A percentile compares a stretch with the other conserved stretches of the same genome.
Evolutionary conservation across 2,888 invertebrate species (phyloP).

Genomic region (Diaphora mendica): DNA sequence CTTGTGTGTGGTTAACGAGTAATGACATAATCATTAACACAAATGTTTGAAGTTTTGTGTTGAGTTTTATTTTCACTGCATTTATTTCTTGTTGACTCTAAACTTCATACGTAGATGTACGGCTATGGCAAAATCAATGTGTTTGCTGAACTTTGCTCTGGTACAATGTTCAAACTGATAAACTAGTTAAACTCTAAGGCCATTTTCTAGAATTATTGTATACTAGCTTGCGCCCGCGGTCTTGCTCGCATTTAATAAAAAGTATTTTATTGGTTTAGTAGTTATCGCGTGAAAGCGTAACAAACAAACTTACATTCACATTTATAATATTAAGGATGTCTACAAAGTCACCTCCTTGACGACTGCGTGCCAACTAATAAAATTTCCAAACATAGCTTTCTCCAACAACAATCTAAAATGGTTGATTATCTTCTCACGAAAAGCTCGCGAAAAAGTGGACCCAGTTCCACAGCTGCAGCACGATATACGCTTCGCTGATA

Average conservation of each 20-base stretch:
- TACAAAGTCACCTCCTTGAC: background rate
- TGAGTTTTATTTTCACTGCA: background rate
- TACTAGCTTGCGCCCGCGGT: background rate
- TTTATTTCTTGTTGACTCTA: background rate
- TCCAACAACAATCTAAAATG: background rate
- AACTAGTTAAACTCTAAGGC: too few relatives aligned
- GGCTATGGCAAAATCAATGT: too few relatives aligned
- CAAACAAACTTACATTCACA: too few relatives aligned
- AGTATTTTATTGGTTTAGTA: too few relatives aligned
- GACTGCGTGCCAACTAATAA: background rate
- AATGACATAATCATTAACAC: background rate
- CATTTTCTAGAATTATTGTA: too few relatives aligned
- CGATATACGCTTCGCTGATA: too few relatives aligned
- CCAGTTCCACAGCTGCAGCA: background rate
- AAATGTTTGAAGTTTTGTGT: background rate
- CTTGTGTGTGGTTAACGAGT: conserved; percentile 41
- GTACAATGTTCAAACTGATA: too few relatives aligned
- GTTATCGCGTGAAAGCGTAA: too few relatives aligned
- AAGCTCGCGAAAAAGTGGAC: background rate
- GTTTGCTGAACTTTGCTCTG: too few relatives aligned
- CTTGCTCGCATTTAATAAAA: too few relatives aligned
- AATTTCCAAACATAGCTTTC: background rate
- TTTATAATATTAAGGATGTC: background rate
- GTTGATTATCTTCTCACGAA: background rate
- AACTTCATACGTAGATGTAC: background rate